Percentiles rank a stretch among this genome's conserved stretches.
phyloP scores from a whole-genome alignment of 1,140 invertebrate species.

The Drosophila sproati region DNA sequence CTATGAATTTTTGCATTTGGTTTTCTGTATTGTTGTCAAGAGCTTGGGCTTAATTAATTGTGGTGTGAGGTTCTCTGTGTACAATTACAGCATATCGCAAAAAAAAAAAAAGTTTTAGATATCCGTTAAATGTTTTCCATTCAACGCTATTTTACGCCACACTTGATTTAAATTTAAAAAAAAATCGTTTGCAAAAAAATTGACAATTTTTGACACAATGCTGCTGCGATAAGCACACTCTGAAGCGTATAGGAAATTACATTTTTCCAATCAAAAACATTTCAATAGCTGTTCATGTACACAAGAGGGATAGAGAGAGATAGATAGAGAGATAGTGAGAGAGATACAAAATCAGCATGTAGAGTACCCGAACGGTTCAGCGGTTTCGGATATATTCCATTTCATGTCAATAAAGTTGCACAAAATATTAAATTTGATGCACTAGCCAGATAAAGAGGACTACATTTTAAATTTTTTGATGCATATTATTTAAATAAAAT shows the following conservation, averaged over 20 bases:
- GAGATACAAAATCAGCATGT: slow-evolving; percentile 49
- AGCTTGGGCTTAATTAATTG: slow-evolving; percentile 74
- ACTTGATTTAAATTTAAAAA: slow-evolving; percentile 75
- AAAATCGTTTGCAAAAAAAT: slow-evolving; percentile 49
- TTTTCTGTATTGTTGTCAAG: slow-evolving; percentile 51
- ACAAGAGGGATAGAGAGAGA: slow-evolving; percentile 4
- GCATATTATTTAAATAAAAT: neutral
- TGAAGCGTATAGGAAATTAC: slow-evolving; percentile 83
- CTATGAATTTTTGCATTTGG: slow-evolving; percentile 51
- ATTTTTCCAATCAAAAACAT: slow-evolving; percentile 84
- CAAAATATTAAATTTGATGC: slow-evolving; percentile 23
- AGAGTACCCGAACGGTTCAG: slow-evolving; percentile 12
- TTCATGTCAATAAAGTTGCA: slow-evolving; percentile 55
- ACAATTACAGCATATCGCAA: slow-evolving; percentile 30
- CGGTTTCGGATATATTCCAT: slow-evolving; percentile 44
- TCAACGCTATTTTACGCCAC: slow-evolving; percentile 20
- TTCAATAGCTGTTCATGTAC: slow-evolving; percentile 73
- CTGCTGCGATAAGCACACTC: slow-evolving; percentile 67
- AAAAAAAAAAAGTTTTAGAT: slow-evolving; percentile 75
- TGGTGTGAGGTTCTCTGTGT: slow-evolving; percentile 63
- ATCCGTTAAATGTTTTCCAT: slow-evolving; percentile 53
- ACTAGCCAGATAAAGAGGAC: neutral
- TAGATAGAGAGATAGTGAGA: slow-evolving; percentile 7
- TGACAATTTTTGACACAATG: slow-evolving; percentile 71
- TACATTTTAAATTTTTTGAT: neutral